phyloP scores from a whole-genome alignment of 2,113 vertebrate genomes.

The Leuciscus idus region DNA sequence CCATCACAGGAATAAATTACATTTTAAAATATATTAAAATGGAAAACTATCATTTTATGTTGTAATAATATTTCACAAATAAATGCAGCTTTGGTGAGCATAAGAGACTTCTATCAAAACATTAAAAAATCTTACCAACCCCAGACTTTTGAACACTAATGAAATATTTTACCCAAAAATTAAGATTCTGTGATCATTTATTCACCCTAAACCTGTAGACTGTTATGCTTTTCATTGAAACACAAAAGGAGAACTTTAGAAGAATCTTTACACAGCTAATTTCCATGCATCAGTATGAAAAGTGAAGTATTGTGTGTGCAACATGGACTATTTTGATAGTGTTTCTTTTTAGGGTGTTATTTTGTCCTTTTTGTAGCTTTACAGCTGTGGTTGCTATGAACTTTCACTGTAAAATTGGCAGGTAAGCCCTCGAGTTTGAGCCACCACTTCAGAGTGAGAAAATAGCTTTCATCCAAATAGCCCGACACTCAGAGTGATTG shows the following conservation, averaged over 20 bases:
- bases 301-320: background rate
- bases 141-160: background rate
- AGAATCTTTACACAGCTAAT: background rate
- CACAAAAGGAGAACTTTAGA: too few relatives aligned
- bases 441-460: conserved; percentile 27
- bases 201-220: too few relatives aligned
- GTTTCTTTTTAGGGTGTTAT: background rate
- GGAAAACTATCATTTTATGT: background rate
- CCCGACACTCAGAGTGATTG: conserved; percentile 55
- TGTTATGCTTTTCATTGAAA: background rate
- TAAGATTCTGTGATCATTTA: too few relatives aligned
- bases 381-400: background rate
- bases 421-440: background rate
- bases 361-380: background rate
- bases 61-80: background rate
- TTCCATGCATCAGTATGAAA: background rate
- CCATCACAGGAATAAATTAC: background rate
- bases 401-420: background rate
- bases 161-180: background rate
- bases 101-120: background rate
- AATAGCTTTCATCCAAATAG: conserved; percentile 22
- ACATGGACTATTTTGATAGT: too few relatives aligned
- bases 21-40: background rate
- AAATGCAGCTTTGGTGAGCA: too few relatives aligned
- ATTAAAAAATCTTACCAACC: background rate